Conservation (phyloP, 1,140 invertebrate genomes). For the Steinernema khuongi region DNA sequence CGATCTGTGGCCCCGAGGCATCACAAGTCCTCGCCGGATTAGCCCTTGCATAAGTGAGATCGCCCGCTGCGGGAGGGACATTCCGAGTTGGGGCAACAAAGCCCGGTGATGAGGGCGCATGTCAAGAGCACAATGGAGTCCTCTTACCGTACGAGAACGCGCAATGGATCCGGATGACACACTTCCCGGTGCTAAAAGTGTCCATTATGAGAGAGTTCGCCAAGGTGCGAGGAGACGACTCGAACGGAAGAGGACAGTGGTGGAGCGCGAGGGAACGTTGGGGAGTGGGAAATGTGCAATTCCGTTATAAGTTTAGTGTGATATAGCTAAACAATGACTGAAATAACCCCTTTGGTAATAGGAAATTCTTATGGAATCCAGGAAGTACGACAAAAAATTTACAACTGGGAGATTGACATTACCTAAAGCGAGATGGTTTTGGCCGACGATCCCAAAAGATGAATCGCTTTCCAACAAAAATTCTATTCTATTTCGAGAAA, state of each 20-base stretch:
- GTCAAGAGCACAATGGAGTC: conserved; percentile 7
- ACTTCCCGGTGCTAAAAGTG: conserved; percentile 8
- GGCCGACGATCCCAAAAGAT: too few relatives aligned
- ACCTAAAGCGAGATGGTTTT: too few relatives aligned
- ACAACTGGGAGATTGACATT: too few relatives aligned
- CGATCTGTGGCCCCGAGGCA: not conserved
- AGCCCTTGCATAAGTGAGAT: not conserved
- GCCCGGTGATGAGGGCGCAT: not conserved
- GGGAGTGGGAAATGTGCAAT: too few relatives aligned
- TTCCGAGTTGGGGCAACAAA: not conserved
- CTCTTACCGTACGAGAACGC: not conserved
- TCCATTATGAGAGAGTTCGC: conserved; percentile 13
- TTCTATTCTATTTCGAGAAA: too few relatives aligned
- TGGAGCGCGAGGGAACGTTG: too few relatives aligned
- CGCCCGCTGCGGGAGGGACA: not conserved
- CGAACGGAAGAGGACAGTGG: not conserved
- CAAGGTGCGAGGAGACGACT: not conserved
- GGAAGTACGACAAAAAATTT: too few relatives aligned
- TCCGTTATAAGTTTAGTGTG: too few relatives aligned
- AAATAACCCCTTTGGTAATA: too few relatives aligned
- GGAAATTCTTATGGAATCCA: too few relatives aligned
- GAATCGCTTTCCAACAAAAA: too few relatives aligned
- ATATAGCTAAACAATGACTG: too few relatives aligned
- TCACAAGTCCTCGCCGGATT: not conserved
- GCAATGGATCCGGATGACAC: conserved; percentile 4